Evolutionary conservation across 2,113 vertebrate species (phyloP).

Genomic region (Tinamus guttatus): DNA sequence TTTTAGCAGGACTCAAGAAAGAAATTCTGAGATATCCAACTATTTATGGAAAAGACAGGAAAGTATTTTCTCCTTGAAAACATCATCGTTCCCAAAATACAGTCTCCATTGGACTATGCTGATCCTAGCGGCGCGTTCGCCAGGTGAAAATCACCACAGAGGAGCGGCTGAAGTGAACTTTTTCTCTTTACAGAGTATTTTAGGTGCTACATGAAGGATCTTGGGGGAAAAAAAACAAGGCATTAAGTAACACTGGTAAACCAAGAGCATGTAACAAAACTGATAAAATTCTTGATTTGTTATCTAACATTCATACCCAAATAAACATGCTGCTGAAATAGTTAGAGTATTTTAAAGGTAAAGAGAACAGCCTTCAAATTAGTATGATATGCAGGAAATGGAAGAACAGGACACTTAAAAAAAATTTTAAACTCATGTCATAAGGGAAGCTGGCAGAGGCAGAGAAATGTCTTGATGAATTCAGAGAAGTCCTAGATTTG

Average conservation of each 20-base stretch:
- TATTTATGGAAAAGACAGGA: not conserved
- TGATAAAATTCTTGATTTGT: not conserved
- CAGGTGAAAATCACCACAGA: not conserved
- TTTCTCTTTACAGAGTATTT: not conserved
- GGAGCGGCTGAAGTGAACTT: not conserved
- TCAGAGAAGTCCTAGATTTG: not conserved
- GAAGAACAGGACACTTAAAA: not conserved
- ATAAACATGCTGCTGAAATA: not conserved
- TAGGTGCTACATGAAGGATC: not conserved
- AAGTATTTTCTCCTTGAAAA: not conserved
- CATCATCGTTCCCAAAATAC: not conserved
- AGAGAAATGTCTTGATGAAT: not conserved
- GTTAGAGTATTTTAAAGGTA: not conserved
- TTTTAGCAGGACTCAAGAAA: not conserved
- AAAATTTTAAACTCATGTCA: not conserved
- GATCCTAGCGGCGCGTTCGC: not conserved
- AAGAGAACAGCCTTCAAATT: not conserved
- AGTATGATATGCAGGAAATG: not conserved
- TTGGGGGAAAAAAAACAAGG: fast-evolving
- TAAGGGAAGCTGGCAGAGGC: not conserved
- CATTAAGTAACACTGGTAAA: not conserved
- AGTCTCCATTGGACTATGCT: not conserved
- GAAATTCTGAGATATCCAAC: not conserved
- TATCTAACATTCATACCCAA: not conserved
- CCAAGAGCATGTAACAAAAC: not conserved